Evolutionary conservation across 2,888 invertebrate species (phyloP).

Genomic region (Amiota communis): DNA sequence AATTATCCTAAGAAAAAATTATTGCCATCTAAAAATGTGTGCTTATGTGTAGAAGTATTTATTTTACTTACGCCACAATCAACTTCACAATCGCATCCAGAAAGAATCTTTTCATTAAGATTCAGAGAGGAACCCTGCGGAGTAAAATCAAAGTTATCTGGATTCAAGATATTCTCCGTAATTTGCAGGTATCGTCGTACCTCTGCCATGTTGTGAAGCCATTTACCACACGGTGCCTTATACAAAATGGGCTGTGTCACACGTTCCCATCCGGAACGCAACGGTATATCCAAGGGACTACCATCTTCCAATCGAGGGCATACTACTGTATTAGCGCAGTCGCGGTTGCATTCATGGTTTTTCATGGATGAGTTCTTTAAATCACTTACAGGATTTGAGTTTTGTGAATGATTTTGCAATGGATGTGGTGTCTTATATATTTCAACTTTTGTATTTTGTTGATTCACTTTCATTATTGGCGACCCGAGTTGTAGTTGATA

Average conservation of each 20-base stretch:
- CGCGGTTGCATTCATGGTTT: constrained; percentile 79
- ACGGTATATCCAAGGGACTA: constrained; percentile 88
- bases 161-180: constrained; percentile 83
- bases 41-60: constrained; percentile 79
- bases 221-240: constrained; percentile 89
- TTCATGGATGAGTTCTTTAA: constrained; percentile 73
- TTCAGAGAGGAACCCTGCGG: constrained; percentile 87
- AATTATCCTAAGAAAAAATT: constrained; percentile 79
- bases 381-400: constrained; percentile 59
- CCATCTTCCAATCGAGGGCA: constrained; percentile 79
- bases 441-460: constrained; percentile 75
- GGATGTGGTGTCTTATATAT: constrained; percentile 74
- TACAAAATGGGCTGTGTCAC: constrained; percentile 74
- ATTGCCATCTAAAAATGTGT: constrained; percentile 92
- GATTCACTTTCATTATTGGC: constrained; percentile 85
- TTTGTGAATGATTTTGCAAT: constrained; percentile 32
- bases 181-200: constrained; percentile 83
- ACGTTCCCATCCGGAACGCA: constrained; percentile 90
- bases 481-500: constrained; percentile 77
- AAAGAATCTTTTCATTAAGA: constrained; percentile 87
- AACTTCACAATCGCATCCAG: constrained; percentile 93
- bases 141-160: constrained; percentile 93
- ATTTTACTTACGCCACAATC: constrained; percentile 82
- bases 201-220: constrained; percentile 82
- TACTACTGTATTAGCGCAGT: constrained; percentile 75